These are phyloP conservation scores for Zoroaster sp. DNA, from an alignment of 53 echinoderm and acorn worm genomes.

Conservation along the genomic window DNA sequence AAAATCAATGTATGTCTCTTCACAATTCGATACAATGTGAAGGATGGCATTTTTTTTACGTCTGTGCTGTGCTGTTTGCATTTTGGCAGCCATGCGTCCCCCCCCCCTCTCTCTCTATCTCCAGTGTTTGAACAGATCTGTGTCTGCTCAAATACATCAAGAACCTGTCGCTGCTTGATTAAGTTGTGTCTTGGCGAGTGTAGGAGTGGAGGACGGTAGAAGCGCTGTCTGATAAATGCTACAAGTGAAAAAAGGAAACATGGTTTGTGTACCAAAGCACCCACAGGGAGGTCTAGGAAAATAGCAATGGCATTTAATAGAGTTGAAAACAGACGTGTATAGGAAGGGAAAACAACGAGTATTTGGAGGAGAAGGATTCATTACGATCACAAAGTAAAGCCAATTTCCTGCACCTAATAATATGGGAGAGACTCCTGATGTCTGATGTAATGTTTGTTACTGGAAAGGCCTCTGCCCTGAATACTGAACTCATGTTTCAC, in stretches of 20 bases:
- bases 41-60: no score
- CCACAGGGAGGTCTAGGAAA: background rate
- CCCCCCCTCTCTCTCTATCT: background rate
- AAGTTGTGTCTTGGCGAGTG: background rate
- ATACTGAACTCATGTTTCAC: no score
- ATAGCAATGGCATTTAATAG: background rate
- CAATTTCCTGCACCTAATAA: no score
- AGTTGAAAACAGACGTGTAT: background rate
- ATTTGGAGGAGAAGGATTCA: background rate
- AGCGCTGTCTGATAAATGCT: background rate
- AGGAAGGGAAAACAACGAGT: background rate
- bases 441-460: no score
- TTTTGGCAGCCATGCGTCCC: background rate
- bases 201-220: background rate
- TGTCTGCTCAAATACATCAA: background rate
- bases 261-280: background rate
- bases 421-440: no score
- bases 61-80: background rate
- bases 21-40: background rate
- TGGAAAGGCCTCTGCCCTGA: no score
- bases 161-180: background rate
- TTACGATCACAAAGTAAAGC: background rate
- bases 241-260: background rate
- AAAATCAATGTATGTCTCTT: background rate
- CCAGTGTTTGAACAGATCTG: background rate